A percentile compares a stretch with the other conserved stretches of the same genome.
These are phyloP conservation scores for Donacobius atricapilla DNA, from an alignment of 2,113 vertebrate genomes.

Conservation along the genomic window DNA sequence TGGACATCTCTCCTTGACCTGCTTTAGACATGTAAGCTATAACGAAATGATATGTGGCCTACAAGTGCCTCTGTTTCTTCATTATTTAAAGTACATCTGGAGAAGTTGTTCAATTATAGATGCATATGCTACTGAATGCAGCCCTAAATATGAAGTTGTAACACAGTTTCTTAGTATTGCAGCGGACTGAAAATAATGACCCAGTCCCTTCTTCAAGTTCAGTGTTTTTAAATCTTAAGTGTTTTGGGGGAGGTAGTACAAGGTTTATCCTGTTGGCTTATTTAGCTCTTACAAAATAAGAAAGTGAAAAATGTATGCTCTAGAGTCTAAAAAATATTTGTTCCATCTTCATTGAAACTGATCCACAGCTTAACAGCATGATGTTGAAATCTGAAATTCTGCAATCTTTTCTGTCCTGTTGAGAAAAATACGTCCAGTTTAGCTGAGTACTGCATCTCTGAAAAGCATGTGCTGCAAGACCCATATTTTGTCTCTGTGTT, in stretches of 20 bases:
- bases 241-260: neutral
- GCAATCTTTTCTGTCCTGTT: neutral
- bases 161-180: neutral
- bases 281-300: neutral
- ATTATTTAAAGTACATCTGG: neutral
- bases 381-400: constrained; percentile 15
- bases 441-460: neutral
- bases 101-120: neutral
- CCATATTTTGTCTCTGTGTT: neutral
- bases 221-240: neutral
- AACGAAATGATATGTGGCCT: accelerated
- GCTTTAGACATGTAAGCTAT: neutral
- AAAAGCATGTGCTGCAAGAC: neutral
- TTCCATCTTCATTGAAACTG: neutral
- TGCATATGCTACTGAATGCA: neutral
- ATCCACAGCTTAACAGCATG: neutral
- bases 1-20: neutral
- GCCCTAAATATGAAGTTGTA: neutral
- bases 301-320: neutral
- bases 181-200: neutral
- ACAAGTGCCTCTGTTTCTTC: neutral
- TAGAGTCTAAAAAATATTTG: neutral
- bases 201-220: neutral
- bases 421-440: neutral
- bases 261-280: neutral